Conservation (phyloP, 1,140 invertebrate species). For the Nomia melanderi region DNA sequence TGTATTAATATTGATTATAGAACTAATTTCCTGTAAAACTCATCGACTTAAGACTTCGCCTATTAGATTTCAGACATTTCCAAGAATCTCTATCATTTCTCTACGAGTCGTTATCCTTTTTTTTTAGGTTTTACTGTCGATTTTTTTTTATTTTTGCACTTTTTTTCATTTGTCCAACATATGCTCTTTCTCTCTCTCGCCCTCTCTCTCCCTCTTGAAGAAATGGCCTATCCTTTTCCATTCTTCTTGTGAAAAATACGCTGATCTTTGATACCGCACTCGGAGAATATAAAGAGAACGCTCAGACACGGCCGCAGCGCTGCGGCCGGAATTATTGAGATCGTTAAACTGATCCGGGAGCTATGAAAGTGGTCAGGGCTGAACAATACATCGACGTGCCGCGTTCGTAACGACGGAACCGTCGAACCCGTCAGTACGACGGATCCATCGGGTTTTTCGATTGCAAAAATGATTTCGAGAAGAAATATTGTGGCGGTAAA, state of each 20-base stretch:
- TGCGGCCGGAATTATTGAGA: constrained; percentile 46
- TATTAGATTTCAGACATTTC: too few relatives aligned
- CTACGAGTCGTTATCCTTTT: too few relatives aligned
- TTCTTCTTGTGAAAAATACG: constrained; percentile 50
- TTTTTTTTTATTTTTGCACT: background rate
- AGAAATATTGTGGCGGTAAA: too few relatives aligned
- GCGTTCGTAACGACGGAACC: background rate
- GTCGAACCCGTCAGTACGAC: background rate
- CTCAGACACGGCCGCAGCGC: constrained; percentile 42
- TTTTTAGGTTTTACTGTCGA: background rate
- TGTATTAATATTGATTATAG: too few relatives aligned
- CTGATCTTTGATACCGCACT: constrained; percentile 45
- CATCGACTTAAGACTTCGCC: background rate
- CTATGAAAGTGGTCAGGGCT: constrained; percentile 41
- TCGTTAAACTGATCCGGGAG: constrained; percentile 54
- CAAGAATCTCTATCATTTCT: too few relatives aligned
- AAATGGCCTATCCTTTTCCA: constrained; percentile 26
- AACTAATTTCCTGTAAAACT: too few relatives aligned
- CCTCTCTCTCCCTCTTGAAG: too few relatives aligned
- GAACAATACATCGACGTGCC: constrained; percentile 29
- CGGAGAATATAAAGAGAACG: constrained; percentile 34
- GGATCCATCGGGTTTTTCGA: too few relatives aligned
- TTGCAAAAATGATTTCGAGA: too few relatives aligned
- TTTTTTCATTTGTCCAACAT: constrained; percentile 60
- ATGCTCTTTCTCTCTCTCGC: too few relatives aligned